Evolutionary conservation across 2,113 vertebrate genomes (phyloP).

Genomic region (Ailuropoda melanoleuca): DNA sequence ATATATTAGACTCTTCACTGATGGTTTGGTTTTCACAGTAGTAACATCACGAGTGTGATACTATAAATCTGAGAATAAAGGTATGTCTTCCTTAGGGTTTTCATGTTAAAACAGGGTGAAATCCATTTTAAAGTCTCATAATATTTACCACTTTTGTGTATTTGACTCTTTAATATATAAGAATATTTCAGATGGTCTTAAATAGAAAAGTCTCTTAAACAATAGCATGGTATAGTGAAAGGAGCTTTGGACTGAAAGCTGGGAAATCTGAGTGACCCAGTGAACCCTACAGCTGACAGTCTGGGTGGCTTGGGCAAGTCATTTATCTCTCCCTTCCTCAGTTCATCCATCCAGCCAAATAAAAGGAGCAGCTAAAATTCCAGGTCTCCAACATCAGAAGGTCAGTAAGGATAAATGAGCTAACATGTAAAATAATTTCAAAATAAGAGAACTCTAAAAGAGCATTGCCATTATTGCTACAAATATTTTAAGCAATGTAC

Average conservation of each 20-base stretch:
- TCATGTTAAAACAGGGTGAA: background rate
- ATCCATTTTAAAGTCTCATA: background rate
- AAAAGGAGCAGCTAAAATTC: background rate
- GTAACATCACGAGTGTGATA: background rate
- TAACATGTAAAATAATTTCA: background rate
- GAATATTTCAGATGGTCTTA: background rate
- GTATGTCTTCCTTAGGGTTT: background rate
- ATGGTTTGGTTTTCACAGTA: conserved; percentile 20
- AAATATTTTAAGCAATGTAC: conserved; percentile 19
- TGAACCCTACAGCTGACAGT: background rate
- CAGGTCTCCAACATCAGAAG: background rate
- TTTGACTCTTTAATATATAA: background rate
- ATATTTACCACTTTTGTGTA: background rate
- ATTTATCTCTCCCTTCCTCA: background rate
- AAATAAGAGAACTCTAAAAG: background rate
- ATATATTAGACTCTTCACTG: background rate
- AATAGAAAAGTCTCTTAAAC: conserved; percentile 3
- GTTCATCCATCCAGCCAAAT: background rate
- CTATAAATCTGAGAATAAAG: conserved; percentile 20
- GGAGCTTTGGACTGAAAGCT: background rate
- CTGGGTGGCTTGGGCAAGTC: conserved; percentile 29
- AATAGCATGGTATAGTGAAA: background rate
- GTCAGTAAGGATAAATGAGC: background rate
- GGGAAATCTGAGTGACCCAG: background rate
- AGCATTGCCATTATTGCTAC: background rate